A percentile compares a stretch with the other conserved stretches of the same genome.
phyloP scores from a whole-genome alignment of 2,888 invertebrate genomes.

The Cryptocephalus moraei region DNA sequence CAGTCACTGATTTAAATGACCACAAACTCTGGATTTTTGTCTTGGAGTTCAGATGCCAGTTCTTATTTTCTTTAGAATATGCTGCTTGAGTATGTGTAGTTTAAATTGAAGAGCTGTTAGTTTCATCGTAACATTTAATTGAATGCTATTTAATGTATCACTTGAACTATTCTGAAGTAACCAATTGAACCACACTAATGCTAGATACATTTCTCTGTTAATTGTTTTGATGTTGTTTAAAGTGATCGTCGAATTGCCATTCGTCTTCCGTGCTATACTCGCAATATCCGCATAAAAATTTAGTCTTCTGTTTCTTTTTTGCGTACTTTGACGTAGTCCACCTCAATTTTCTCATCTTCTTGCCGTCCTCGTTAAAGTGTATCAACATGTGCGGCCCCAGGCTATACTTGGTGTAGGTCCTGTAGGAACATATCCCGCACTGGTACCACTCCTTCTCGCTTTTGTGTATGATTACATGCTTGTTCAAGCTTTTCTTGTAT shows the following conservation, averaged over 20 bases:
- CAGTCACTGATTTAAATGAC: too few species aligned
- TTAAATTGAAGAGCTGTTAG: too few species aligned
- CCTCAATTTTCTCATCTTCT: not conserved
- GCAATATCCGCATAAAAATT: not conserved
- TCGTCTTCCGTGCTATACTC: not conserved
- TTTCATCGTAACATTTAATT: too few species aligned
- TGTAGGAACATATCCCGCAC: not conserved
- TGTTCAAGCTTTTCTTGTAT: not conserved
- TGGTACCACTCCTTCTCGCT: not conserved
- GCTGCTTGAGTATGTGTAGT: too few species aligned
- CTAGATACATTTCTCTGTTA: too few species aligned
- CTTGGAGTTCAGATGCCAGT: too few species aligned
- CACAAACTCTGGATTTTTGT: too few species aligned
- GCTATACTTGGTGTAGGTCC: not conserved
- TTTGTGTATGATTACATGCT: not conserved
- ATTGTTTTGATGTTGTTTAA: not conserved
- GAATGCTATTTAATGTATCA: too few species aligned
- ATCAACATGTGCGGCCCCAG: conserved; percentile 1
- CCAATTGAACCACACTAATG: too few species aligned
- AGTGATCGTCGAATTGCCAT: not conserved
- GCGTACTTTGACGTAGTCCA: not conserved
- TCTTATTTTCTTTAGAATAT: too few species aligned
- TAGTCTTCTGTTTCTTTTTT: not conserved
- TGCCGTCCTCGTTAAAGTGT: not conserved
- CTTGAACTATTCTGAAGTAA: too few species aligned